Evolutionary conservation across 2,797 vertebrate species (phyloP).

Genomic region (Paramormyrops hopkinsi): DNA sequence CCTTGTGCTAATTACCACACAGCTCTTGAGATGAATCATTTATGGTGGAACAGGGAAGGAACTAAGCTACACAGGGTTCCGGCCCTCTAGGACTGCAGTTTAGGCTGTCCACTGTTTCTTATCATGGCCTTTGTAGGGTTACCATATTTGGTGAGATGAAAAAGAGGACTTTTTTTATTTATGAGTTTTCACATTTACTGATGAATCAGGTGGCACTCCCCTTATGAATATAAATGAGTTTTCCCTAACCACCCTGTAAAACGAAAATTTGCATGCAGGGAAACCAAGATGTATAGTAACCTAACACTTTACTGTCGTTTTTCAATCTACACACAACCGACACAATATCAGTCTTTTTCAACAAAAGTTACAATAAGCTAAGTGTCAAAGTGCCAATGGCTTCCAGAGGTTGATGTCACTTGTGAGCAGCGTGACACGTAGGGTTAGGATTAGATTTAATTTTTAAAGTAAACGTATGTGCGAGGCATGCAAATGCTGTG

Average conservation of each 20-base stretch:
- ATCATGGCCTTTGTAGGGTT: neutral
- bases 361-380: neutral
- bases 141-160: neutral
- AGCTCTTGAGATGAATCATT: too few relatives aligned
- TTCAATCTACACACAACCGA: neutral
- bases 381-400: neutral
- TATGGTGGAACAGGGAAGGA: too few relatives aligned
- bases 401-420: neutral
- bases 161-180: neutral
- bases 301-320: neutral
- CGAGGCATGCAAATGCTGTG: too few relatives aligned
- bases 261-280: neutral
- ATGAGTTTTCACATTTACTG: neutral
- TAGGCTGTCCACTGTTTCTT: neutral
- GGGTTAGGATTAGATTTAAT: neutral
- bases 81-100: neutral
- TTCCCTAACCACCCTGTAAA: neutral
- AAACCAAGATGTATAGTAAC: neutral
- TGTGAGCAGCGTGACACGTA: neutral
- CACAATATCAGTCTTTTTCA: neutral
- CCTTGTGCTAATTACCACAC: too few relatives aligned
- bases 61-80: too few relatives aligned
- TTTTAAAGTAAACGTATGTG: neutral
- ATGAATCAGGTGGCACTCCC: neutral
- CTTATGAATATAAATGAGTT: neutral